phyloP scores from a whole-genome alignment of 2,797 vertebrate genomes.

The Hyperoplus lanceolatus region DNA sequence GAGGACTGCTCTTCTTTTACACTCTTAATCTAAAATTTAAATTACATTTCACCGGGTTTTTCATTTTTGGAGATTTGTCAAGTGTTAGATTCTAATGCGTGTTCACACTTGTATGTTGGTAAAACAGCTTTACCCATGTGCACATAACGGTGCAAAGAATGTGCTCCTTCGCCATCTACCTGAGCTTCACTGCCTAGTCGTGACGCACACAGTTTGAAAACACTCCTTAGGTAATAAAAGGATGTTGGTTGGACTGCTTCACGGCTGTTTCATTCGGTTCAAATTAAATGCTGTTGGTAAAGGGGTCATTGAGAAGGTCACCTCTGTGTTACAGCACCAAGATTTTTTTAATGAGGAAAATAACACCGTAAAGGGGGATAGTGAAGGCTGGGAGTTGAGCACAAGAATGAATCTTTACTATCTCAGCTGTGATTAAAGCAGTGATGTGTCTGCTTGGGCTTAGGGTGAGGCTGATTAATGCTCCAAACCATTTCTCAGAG shows the following conservation, averaged over 20 bases:
- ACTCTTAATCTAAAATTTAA: constrained; percentile 34
- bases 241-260: not conserved
- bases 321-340: constrained; percentile 24
- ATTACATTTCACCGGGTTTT: constrained; percentile 42
- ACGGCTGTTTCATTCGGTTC: constrained; percentile 8
- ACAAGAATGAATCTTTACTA: constrained; percentile 61
- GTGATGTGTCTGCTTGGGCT: constrained; percentile 51
- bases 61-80: constrained; percentile 18
- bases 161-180: constrained; percentile 13
- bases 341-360: constrained; percentile 69
- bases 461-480: constrained; percentile 66
- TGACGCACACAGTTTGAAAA: constrained; percentile 28
- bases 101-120: constrained; percentile 5
- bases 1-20: constrained; percentile 28
- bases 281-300: constrained; percentile 34
- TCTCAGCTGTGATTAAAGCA: constrained; percentile 68
- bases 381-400: constrained; percentile 45
- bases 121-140: constrained; percentile 21
- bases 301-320: constrained; percentile 64
- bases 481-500: constrained; percentile 51
- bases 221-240: not conserved
- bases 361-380: constrained; percentile 62
- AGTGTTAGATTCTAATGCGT: constrained; percentile 11
- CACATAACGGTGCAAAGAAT: constrained; percentile 6
- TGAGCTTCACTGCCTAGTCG: constrained; percentile 13